phyloP scores from a whole-genome alignment of 2,113 vertebrate genomes.

The Trochalopteron elliotii region DNA sequence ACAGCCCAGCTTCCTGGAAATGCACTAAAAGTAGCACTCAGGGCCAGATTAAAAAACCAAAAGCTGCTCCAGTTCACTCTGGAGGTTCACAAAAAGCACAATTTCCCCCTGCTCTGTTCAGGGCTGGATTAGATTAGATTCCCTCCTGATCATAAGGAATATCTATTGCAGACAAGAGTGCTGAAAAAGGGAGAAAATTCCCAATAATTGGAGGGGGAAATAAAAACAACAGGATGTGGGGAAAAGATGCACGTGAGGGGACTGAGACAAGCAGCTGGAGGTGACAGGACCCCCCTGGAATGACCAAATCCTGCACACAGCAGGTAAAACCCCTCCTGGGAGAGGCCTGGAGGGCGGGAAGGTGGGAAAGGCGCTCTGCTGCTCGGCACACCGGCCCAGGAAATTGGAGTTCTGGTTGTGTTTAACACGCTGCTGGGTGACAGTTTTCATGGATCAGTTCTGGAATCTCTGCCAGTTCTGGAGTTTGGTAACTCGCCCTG shows the following conservation, averaged over 20 bases:
- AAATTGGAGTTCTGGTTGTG: not conserved
- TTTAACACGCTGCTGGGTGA: not conserved
- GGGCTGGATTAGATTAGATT: not conserved
- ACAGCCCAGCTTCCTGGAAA: constrained; percentile 12
- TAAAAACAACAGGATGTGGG: not conserved
- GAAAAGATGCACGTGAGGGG: not conserved
- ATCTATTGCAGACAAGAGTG: not conserved
- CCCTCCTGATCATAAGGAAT: not conserved
- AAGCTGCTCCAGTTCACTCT: not conserved
- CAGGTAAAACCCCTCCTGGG: not conserved
- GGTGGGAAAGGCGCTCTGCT: not conserved
- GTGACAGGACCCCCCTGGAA: not conserved
- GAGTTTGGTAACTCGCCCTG: not conserved
- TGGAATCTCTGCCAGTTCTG: not conserved
- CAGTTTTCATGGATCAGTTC: too few relatives aligned
- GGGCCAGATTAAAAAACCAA: constrained; percentile 29
- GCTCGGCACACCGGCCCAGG: not conserved
- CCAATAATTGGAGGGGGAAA: rapidly evolving
- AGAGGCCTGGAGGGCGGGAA: not conserved
- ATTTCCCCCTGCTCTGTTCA: not conserved
- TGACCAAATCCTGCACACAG: not conserved
- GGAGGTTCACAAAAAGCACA: not conserved
- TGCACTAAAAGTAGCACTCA: constrained; percentile 7
- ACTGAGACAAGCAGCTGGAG: not conserved
- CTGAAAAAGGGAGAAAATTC: too few relatives aligned